Conservation (phyloP, 2,888 invertebrate genomes). For the Noctuana brunneofusca region DNA sequence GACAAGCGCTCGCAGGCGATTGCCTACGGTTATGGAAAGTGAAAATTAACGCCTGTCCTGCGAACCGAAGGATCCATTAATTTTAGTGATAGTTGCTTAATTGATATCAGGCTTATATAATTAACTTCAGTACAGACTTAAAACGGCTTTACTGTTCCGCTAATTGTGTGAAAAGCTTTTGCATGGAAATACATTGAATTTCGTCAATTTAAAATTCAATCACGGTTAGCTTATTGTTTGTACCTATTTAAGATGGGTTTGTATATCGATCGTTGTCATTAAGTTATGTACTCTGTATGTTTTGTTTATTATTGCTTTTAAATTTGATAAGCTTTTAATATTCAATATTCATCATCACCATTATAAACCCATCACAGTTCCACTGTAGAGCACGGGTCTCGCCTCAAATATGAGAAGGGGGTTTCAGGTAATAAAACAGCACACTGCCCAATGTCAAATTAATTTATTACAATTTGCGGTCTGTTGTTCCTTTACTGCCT, state of each 20-base stretch:
- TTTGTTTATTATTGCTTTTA: background rate
- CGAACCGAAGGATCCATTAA: conserved; percentile 22
- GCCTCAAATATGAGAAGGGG: too few species aligned
- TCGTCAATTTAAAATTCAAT: background rate
- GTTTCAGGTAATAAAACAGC: too few species aligned
- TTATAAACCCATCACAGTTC: too few species aligned
- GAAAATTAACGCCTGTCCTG: conserved; percentile 51
- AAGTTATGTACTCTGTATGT: too few species aligned
- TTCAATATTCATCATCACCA: too few species aligned
- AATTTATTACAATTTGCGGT: too few species aligned
- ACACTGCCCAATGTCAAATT: too few species aligned
- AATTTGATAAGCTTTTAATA: too few species aligned
- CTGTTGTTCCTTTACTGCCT: background rate
- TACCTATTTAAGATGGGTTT: conserved; percentile 2
- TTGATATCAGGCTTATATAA: conserved; percentile 22
- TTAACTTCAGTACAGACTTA: background rate
- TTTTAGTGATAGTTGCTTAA: conserved; percentile 29
- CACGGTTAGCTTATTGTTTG: background rate
- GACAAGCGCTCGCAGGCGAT: conserved; percentile 42
- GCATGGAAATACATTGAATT: too few species aligned
- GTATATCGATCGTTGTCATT: too few species aligned
- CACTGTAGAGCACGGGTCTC: too few species aligned
- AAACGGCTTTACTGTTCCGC: background rate
- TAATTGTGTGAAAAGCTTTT: background rate
- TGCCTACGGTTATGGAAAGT: conserved; percentile 57